These are phyloP conservation scores for human (Homo sapiens) DNA, from an alignment of 2,113 vertebrate species.

Conservation along the genomic window GRCh38 chr9:135742501-135743000, in stretches of 20 bases:
- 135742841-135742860: background rate
- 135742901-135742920: background rate
- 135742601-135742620: background rate
- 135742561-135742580: background rate
- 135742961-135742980: background rate
- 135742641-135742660: background rate
- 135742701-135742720: background rate
- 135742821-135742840: background rate
- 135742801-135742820: conserved; percentile 92
- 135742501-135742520: rapidly evolving
- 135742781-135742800: conserved; percentile 96
- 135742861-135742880: background rate
- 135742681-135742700: background rate
- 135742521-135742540: background rate
- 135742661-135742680: rapidly evolving
- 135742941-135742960: background rate
- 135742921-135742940: background rate
- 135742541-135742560: background rate
- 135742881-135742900: background rate
- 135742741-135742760: conserved; percentile 58
- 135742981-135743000: rapidly evolving
- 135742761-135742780: conserved; percentile 82
- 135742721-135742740: rapidly evolving
- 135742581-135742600: rapidly evolving
- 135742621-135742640: background rate